Conservation (phyloP, 2,888 invertebrate species). For the Scelioninae gen. 1 region DNA sequence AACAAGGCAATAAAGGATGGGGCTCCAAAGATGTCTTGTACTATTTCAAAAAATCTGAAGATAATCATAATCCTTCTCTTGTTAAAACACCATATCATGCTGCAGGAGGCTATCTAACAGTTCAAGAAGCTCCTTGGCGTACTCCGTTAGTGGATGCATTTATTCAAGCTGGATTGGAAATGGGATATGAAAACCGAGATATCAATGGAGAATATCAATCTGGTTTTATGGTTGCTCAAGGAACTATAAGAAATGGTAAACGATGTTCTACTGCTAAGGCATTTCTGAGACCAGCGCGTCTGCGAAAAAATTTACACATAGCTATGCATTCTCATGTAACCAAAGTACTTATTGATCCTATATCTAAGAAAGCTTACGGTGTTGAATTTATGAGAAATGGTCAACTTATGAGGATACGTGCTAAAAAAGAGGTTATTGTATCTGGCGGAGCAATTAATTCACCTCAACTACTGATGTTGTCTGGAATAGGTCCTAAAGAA, state of each 20-base stretch:
- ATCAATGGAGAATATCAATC: slow-evolving; percentile 94
- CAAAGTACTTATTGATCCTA: slow-evolving; percentile 90
- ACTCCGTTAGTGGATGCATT: slow-evolving; percentile 94
- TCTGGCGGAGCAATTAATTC: slow-evolving; percentile 95
- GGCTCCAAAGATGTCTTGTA: slow-evolving; percentile 90
- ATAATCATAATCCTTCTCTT: slow-evolving; percentile 94
- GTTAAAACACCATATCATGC: slow-evolving; percentile 91
- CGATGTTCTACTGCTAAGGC: slow-evolving; percentile 94
- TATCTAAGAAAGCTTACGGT: slow-evolving; percentile 90
- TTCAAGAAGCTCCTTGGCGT: slow-evolving; percentile 91
- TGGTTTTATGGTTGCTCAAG: slow-evolving; percentile 94
- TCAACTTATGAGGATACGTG: slow-evolving; percentile 86
- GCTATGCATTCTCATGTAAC: slow-evolving; percentile 93
- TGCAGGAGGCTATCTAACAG: slow-evolving; percentile 89
- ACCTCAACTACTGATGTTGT: slow-evolving; percentile 96
- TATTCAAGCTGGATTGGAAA: slow-evolving; percentile 94
- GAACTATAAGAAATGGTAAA: slow-evolving; percentile 93
- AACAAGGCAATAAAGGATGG: slow-evolving; percentile 95
- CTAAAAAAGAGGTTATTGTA: slow-evolving; percentile 92
- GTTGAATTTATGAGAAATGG: slow-evolving; percentile 91
- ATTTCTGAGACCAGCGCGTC: slow-evolving; percentile 91
- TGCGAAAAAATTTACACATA: slow-evolving; percentile 91
- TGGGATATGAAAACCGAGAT: slow-evolving; percentile 95
- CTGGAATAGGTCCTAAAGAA: slow-evolving; percentile 91
- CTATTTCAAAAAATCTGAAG: slow-evolving; percentile 96